These are phyloP conservation scores for Semicossyphus pulcher DNA, from an alignment of 2,113 vertebrate species.

Conservation along the genomic window DNA sequence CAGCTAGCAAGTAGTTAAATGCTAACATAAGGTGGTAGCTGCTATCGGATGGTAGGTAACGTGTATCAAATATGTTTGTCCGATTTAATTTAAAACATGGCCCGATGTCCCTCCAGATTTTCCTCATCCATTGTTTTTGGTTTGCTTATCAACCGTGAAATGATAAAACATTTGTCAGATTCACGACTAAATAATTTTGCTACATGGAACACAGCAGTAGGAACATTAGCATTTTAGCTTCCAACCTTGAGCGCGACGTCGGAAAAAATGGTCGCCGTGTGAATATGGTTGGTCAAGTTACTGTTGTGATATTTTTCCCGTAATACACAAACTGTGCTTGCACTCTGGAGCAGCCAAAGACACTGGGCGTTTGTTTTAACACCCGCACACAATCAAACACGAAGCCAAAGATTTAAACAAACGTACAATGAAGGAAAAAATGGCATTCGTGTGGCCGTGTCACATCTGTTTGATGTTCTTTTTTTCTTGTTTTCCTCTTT, in stretches of 20 bases:
- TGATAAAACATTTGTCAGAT: no score
- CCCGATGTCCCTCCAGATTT: no score
- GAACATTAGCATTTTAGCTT: background rate
- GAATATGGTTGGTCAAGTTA: conserved; percentile 23
- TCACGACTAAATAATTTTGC: no score
- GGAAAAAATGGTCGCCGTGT: background rate
- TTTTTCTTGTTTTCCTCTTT: conserved; percentile 72
- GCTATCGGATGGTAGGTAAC: no score
- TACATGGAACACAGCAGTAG: background rate
- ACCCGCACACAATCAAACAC: conserved; percentile 8
- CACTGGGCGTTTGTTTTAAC: conserved; percentile 26
- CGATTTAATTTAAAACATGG: no score
- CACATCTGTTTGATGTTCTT: conserved; percentile 62
- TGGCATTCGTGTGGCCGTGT: conserved; percentile 44
- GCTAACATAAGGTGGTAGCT: no score
- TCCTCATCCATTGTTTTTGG: no score
- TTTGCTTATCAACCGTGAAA: no score
- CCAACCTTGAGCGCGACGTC: background rate
- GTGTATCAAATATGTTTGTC: no score
- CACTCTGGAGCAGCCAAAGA: conserved; percentile 39
- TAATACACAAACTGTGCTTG: conserved; percentile 36
- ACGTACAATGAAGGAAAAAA: conserved; percentile 29
- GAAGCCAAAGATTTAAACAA: background rate
- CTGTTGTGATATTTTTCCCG: conserved; percentile 15
- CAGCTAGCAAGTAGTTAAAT: no score